A percentile compares a stretch with the other conserved stretches of the same genome.
phyloP scores from a whole-genome alignment of 2,113 vertebrate genomes.

The Seriola quinqueradiata region DNA sequence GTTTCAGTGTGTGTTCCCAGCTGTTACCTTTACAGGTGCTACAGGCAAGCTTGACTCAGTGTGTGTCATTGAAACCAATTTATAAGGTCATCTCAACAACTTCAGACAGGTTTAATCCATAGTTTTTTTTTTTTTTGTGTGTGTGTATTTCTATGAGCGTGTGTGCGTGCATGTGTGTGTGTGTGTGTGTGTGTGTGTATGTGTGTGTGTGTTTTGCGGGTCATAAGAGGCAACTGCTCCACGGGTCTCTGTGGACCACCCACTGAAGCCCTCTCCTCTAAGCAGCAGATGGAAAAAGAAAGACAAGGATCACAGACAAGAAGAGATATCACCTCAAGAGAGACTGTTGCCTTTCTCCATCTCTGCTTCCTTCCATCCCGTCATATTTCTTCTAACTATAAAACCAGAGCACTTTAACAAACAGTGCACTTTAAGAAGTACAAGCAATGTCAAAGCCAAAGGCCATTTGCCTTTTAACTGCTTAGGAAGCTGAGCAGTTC shows the following conservation, averaged over 20 bases:
- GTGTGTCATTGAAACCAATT: slow-evolving; percentile 39
- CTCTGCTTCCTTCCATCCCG: slow-evolving; percentile 37
- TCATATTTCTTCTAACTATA: slow-evolving; percentile 25
- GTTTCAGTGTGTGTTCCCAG: slow-evolving; percentile 65
- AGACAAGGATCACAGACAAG: slow-evolving; percentile 27
- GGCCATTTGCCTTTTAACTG: slow-evolving; percentile 46
- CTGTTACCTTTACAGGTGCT: slow-evolving; percentile 69
- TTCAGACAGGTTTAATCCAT: slow-evolving; percentile 39
- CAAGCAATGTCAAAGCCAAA: slow-evolving; percentile 22
- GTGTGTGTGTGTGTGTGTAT: neutral
- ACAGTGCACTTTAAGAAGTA: slow-evolving; percentile 26
- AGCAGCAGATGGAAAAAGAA: slow-evolving; percentile 70
- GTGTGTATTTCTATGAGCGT: neutral
- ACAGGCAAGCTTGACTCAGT: slow-evolving; percentile 33
- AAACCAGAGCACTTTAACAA: slow-evolving; percentile 55
- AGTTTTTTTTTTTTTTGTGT: slow-evolving; percentile 1
- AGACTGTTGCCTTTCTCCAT: slow-evolving; percentile 24
- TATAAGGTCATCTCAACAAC: slow-evolving; percentile 29
- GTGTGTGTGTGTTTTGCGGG: slow-evolving; percentile 25
- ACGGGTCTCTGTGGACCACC: slow-evolving; percentile 74
- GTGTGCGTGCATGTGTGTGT: neutral
- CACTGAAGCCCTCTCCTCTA: slow-evolving; percentile 64
- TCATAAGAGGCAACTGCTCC: slow-evolving; percentile 49
- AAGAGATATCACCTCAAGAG: slow-evolving; percentile 34
- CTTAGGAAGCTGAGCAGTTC: slow-evolving; percentile 32